Evolutionary conservation across 2,113 vertebrate genomes (phyloP), one percentile per base, ranked within the genome.

Genomic region (Gnathonemus echidnorhynchus): DNA sequence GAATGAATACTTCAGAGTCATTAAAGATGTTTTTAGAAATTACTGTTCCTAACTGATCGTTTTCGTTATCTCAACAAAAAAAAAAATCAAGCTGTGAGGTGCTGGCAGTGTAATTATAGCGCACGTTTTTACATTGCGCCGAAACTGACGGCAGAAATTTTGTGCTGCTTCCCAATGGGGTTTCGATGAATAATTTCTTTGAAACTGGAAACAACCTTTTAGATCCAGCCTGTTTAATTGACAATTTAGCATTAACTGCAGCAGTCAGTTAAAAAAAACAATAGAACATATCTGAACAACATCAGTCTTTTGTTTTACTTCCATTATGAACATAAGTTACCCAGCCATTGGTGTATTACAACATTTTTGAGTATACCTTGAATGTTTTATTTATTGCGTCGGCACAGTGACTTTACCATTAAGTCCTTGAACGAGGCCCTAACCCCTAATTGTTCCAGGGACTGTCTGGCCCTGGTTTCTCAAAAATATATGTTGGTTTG

Each of bases 301-400:
- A 52, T 46, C 84, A 86, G 84, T n/a, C 5, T 86, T 86, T 31
- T 87, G 50, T 87, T 53, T 89, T 66, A 83, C 88, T 53, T 42
- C 3, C 27, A 19, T n/a, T 27, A 10, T 52, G n/a, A 35, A 74
- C 9, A 58, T 24, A 74, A 77, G 80, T 52, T 15, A 52, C 15
- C 9, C 9, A 80, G 48, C 8, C 21, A 2, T 50, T 80, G 21
- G 49, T 80, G 15, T 49, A 89, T 89, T 74, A 39, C 21, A 11
- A 9, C 1, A 39, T 39, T 87, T 56, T 88, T 70, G 62, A n/a
- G 21, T 45, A n/a, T 39, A 27, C 6, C 31, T 83, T 42, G 27
- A n/a, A n/a, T 70, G 24, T 88, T 39, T 89, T 89, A 15, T 88
- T 56, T 56, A 58, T 89, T 89, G 77, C 45, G 3, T 66, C 39